Evolutionary conservation across 2,113 vertebrate species (phyloP).

Genomic region (Albula goreensis): DNA sequence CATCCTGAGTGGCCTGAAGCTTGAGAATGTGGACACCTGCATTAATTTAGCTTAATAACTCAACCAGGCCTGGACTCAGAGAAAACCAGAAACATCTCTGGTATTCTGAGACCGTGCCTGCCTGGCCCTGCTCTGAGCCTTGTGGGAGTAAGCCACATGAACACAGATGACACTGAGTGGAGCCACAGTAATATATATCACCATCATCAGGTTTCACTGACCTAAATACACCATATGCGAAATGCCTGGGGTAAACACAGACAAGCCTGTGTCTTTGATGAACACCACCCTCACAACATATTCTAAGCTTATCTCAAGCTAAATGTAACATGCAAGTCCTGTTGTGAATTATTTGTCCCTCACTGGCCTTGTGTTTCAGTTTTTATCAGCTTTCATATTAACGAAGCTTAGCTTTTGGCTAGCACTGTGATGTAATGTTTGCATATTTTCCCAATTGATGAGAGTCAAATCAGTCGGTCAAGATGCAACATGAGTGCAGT

Average conservation of each 20-base stretch:
- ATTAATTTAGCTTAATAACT: not conserved
- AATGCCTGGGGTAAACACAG: too few species aligned
- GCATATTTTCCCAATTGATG: not conserved
- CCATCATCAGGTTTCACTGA: not conserved
- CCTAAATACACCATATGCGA: not conserved
- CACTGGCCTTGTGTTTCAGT: not conserved
- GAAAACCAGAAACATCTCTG: not conserved
- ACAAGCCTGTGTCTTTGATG: not conserved
- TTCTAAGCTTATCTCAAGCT: not conserved
- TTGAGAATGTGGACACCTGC: not conserved
- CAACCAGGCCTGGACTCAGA: not conserved
- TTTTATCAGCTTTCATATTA: not conserved
- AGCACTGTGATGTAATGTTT: not conserved
- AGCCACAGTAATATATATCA: not conserved
- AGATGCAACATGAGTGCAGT: not conserved
- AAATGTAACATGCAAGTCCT: not conserved
- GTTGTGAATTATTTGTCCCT: not conserved
- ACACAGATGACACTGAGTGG: not conserved
- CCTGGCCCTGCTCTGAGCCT: not conserved
- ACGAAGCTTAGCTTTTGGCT: not conserved
- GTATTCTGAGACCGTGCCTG: not conserved
- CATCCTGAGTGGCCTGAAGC: not conserved
- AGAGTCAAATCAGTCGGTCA: too few species aligned
- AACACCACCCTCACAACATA: not conserved
- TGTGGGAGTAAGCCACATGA: not conserved